phyloP scores from a whole-genome alignment of 2,888 invertebrate genomes.

The Lepidonotus clava region DNA sequence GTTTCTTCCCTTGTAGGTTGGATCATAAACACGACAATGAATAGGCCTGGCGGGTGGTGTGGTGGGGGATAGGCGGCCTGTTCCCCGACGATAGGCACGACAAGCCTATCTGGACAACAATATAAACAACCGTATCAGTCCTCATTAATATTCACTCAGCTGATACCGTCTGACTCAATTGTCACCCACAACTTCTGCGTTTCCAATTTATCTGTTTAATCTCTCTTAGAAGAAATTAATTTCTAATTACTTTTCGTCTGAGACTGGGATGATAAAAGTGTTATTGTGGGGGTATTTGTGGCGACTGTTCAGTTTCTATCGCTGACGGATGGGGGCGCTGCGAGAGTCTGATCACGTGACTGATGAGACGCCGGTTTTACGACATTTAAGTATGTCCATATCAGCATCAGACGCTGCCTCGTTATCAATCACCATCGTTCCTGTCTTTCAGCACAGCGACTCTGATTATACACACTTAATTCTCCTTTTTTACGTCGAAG shows the following conservation, averaged over 20 bases:
- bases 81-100: neutral
- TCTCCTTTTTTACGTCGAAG: too few relatives aligned
- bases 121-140: neutral
- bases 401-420: too few relatives aligned
- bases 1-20: too few relatives aligned
- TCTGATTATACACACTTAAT: too few relatives aligned
- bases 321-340: neutral
- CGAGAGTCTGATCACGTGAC: too few relatives aligned
- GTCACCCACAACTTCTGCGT: neutral
- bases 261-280: neutral
- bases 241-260: slow-evolving; percentile 2
- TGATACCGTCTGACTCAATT: neutral
- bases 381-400: neutral
- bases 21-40: too few relatives aligned
- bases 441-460: neutral
- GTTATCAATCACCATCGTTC: neutral
- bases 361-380: too few relatives aligned
- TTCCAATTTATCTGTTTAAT: neutral
- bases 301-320: too few relatives aligned
- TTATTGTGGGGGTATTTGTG: neutral
- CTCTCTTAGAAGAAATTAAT: neutral
- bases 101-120: neutral
- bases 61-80: too few relatives aligned
- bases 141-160: neutral
- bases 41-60: too few relatives aligned